Conservation (phyloP, 2,113 vertebrate species). For the Leptobrachium ailaonicum region DNA sequence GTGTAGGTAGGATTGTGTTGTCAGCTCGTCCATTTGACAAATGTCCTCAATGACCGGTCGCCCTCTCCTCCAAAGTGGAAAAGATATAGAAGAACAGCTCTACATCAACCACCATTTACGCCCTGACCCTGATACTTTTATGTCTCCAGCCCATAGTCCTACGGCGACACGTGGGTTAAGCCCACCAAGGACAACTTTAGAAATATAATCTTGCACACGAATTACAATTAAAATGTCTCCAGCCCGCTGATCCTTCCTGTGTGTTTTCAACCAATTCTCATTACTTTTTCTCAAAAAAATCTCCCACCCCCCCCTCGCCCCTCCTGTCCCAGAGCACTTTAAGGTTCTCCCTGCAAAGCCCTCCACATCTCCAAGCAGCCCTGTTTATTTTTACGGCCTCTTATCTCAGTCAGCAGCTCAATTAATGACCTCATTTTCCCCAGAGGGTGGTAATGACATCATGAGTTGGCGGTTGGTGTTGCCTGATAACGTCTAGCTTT, state of each 20-base stretch:
- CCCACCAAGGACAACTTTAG: too few relatives aligned
- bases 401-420: slow-evolving; percentile 68
- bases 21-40: too few relatives aligned
- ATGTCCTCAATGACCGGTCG: too few relatives aligned
- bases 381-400: slow-evolving; percentile 72
- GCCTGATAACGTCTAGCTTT: slow-evolving; percentile 67
- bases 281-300: too few relatives aligned
- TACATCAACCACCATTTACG: too few relatives aligned
- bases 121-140: too few relatives aligned
- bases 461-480: slow-evolving; percentile 55
- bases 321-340: slow-evolving; percentile 30
- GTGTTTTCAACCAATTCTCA: slow-evolving; percentile 43
- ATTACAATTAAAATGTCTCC: slow-evolving; percentile 11
- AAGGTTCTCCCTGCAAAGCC: slow-evolving; percentile 59
- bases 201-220: background rate
- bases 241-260: slow-evolving; percentile 28
- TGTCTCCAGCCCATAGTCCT: too few relatives aligned
- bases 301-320: slow-evolving; percentile 39
- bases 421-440: slow-evolving; percentile 71
- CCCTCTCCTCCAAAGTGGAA: too few relatives aligned
- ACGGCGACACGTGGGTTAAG: background rate
- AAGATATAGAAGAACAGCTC: too few relatives aligned
- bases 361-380: slow-evolving; percentile 66
- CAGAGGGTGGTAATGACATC: slow-evolving; percentile 68
- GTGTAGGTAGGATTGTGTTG: too few relatives aligned